Evolutionary conservation across 2,797 vertebrate genomes (phyloP), one percentile per base, ranked within the genome.

Genomic region (Tenualosa thibaudeaui): DNA sequence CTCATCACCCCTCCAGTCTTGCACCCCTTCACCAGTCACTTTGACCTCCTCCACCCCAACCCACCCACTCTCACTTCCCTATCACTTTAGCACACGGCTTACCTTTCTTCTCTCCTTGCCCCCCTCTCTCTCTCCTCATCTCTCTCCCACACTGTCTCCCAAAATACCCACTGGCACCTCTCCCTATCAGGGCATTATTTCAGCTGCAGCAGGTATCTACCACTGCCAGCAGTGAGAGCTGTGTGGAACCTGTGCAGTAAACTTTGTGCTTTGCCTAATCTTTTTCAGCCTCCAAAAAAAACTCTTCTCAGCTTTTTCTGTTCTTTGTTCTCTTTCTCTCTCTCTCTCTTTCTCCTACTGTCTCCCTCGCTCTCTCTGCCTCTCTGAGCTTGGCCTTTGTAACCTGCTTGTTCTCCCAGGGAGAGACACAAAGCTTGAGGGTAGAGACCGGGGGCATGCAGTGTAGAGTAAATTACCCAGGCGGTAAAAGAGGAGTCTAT

Each of bases 1-100:
- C 58, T 62, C 58, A 62, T 62, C 58, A n/a, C 58, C 91, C 93
- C 92, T 93, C 90, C 93, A 93, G 92, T 87, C 85, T 19, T 56
- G 2, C 54, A 56, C 54, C 6, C 19, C 3, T 3, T 22, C 54
- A 56, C 54, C 54, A 56, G 17, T 22, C 0, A 19, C 54, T 56
- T 5, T 22, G 54, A 56, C 54, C 19, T 54, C 13, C 13, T 19
- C 53, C 53, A 10, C 26, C 19, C 65, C 71, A 6, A 46, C 37
- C 40, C 71, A 19, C 17, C 5, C 71, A 46, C 37, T 78, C 65
- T 40, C 37, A 46, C 40, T 46, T 46, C 40, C 71, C 40, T 78
- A 78, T 78, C 71, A 19, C 71, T 1, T 78, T 78, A 17, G 71
- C 71, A 78, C 19, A 43, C 1, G 40, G 19, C 5, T 46, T 78